phyloP scores from a whole-genome alignment of 1,140 invertebrate genomes.

The Bombus soroeensis region DNA sequence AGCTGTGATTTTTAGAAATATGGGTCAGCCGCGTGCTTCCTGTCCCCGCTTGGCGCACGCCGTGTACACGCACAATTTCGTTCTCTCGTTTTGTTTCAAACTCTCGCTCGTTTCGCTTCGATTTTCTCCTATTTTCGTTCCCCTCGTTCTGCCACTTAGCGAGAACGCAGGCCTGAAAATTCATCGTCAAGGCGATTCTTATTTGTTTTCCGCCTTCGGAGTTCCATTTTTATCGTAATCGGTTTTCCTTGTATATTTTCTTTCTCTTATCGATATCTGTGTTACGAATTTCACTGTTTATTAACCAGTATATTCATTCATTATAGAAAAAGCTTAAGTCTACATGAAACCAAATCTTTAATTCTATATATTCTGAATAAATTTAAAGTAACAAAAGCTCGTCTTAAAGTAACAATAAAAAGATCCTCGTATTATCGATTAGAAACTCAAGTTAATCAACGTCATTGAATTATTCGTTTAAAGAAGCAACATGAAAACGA shows the following conservation, averaged over 20 bases:
- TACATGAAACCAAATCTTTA: too few species aligned
- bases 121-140: slow-evolving; percentile 24
- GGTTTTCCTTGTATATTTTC: too few species aligned
- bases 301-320: too few species aligned
- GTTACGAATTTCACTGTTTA: too few species aligned
- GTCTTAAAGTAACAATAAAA: background rate
- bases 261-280: too few species aligned
- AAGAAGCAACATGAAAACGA: background rate
- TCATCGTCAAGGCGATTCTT: background rate
- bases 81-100: background rate
- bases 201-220: background rate
- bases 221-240: too few species aligned
- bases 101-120: background rate
- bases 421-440: too few species aligned
- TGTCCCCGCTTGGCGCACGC: background rate
- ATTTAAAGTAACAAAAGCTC: background rate
- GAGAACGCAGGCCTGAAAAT: background rate
- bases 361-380: too few species aligned
- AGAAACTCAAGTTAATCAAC: background rate
- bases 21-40: slow-evolving; percentile 72
- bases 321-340: too few species aligned
- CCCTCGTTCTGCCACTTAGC: background rate
- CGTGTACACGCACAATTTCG: slow-evolving; percentile 18
- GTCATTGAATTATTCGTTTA: background rate
- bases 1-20: slow-evolving; percentile 79